Percentiles rank a stretch among this genome's conserved stretches.
Evolutionary conservation across 2,888 invertebrate genomes (phyloP).

Genomic region (Temnothorax ravouxi): DNA sequence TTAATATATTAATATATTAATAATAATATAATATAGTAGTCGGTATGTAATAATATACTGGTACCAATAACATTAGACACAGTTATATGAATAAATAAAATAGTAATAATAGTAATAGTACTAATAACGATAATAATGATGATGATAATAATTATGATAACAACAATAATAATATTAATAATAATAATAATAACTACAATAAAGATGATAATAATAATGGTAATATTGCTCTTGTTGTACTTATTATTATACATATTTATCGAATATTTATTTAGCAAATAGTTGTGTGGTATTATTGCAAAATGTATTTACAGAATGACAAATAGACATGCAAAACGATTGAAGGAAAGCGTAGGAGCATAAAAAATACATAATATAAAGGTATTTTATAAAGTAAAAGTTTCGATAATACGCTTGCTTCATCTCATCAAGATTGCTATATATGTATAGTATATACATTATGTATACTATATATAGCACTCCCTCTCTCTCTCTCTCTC

Average conservation of each 20-base stretch:
- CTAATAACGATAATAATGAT: constrained; percentile 38
- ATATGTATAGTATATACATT: background rate
- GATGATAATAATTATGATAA: constrained; percentile 68
- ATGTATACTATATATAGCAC: too few relatives aligned
- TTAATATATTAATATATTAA: constrained; percentile 41
- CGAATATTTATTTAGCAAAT: constrained; percentile 84
- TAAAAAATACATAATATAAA: constrained; percentile 5
- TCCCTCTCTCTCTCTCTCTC: too few relatives aligned
- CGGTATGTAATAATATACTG: constrained; percentile 51
- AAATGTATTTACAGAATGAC: background rate
- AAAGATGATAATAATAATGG: constrained; percentile 25
- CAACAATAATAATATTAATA: constrained; percentile 72
- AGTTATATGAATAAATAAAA: constrained; percentile 48
- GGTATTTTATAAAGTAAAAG: background rate
- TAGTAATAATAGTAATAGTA: constrained; percentile 46
- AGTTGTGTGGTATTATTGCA: constrained; percentile 13
- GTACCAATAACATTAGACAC: constrained; percentile 55
- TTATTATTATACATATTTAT: constrained; percentile 84
- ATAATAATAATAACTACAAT: constrained; percentile 66
- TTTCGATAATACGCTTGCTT: constrained; percentile 8
- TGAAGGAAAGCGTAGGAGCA: background rate
- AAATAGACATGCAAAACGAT: constrained; percentile 59
- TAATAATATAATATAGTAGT: constrained; percentile 31
- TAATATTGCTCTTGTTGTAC: constrained; percentile 29
- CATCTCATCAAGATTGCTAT: background rate